Base-by-base conservation (phyloP, 2,113 vertebrate species). In the Microtus ochrogaster region DNA sequence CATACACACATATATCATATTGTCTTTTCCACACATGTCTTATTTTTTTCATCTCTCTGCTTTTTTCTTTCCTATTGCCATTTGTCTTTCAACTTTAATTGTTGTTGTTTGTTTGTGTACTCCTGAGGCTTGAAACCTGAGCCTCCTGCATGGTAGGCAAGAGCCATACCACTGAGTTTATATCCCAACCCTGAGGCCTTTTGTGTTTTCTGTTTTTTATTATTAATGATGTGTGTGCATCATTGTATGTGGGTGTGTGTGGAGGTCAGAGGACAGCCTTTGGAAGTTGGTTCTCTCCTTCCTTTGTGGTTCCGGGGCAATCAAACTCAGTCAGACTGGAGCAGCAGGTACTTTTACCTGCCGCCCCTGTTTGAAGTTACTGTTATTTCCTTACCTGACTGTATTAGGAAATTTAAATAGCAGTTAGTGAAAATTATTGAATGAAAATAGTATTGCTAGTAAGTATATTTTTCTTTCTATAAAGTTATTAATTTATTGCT, bases 41-140 rank as follows among this genome's bases (percentile, higher is more conserved):
- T 41, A 58, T 36, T 91, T 47, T 47, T 86, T 94, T 73, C n/a
- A 39, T 84, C 2, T 89, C 33, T 78, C 4, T 89, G 22, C 73
- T 90, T 83, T 73, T 86, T 63, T 81, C 52, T 49, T 28, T 52
- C n/a, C n/a, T 79, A 7, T 90, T 89, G 65, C 1, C 10, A 58
- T 96, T 86, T 86, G 21, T 76, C 28, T 93, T 90, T 78, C n/a
- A 91, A n/a, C 16, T 70, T 96, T 66, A 65, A n/a, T 87, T 97
- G 61, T 66, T 63, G n/a, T 39, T 85, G 41, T 33, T 65, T 36
- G 44, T 68, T 70, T 52, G 30, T 87, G 44, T 1, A 52, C 21
- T n/a, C 19, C 65, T 52, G 44, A 68, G 21, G n/a, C 19, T 68
- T 49, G 39, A 84, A 84, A 63, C 61, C 26, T 84, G 30, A 41